Conservation (phyloP, 2,113 vertebrate genomes). For the Podarcis raffonei region DNA sequence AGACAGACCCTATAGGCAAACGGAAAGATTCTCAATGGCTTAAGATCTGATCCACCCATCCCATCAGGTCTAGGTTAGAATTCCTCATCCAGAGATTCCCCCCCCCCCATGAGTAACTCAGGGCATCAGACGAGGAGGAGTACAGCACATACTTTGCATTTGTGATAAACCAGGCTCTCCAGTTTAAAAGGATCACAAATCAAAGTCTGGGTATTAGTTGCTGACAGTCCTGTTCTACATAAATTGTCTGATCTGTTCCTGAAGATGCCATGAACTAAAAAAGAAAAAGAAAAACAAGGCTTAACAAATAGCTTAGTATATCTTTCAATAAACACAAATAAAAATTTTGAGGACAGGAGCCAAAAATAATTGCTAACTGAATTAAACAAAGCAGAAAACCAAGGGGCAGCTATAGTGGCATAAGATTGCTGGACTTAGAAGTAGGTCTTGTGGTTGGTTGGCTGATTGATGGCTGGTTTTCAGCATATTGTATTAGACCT, state of each 20-base stretch:
- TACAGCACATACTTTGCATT: no score
- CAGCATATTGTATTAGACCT: conserved; percentile 51
- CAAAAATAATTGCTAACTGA: conserved; percentile 43
- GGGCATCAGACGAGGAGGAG: no score
- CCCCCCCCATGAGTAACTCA: no score
- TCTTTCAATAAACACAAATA: background rate
- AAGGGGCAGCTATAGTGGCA: conserved; percentile 9
- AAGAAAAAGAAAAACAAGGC: no score
- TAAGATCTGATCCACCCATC: no score
- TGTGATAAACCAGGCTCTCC: no score
- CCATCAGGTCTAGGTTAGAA: no score
- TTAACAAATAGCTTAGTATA: background rate
- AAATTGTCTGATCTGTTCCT: background rate
- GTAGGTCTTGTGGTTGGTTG: conserved; percentile 1
- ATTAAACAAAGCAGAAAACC: conserved; percentile 41
- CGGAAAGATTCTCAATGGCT: no score
- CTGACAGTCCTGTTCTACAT: background rate
- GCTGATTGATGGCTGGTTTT: conserved; percentile 63
- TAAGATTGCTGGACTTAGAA: conserved; percentile 44
- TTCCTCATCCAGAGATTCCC: no score
- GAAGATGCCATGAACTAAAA: background rate
- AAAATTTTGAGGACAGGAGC: conserved; percentile 12
- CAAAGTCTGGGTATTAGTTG: no score
- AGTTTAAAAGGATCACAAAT: no score
- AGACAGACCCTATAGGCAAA: no score